Conservation (phyloP, 2,888 invertebrate species). For the Mesorhabditis belari region DNA sequence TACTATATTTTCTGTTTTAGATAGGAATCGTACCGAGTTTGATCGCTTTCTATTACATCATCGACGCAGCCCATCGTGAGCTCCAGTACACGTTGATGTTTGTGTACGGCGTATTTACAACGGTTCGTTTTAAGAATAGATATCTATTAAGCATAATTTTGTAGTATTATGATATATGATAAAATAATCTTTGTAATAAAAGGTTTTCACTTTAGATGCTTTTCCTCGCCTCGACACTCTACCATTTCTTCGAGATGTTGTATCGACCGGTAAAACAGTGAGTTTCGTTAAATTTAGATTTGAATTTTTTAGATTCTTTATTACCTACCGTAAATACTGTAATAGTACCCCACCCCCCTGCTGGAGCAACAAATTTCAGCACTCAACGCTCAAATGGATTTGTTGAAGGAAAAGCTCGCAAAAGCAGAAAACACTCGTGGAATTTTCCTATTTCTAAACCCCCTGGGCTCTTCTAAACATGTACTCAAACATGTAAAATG, state of each 20-base stretch:
- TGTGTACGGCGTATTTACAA: slow-evolving; percentile 44
- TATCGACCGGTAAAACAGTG: slow-evolving; percentile 33
- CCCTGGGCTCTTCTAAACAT: no score
- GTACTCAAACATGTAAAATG: no score
- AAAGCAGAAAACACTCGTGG: no score
- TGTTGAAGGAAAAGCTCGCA: no score
- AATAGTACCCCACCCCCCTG: no score
- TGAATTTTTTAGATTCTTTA: not conserved
- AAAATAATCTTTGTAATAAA: no score
- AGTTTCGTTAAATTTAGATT: slow-evolving; percentile 1
- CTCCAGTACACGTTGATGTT: slow-evolving; percentile 39
- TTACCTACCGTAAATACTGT: no score
- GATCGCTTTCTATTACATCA: slow-evolving; percentile 31
- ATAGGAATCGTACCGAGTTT: slow-evolving; percentile 40
- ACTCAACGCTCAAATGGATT: not conserved
- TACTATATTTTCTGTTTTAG: slow-evolving; percentile 10
- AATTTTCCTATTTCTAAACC: not conserved
- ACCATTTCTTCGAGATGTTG: slow-evolving; percentile 45
- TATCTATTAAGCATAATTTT: not conserved
- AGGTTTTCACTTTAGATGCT: no score
- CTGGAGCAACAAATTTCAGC: slow-evolving; percentile 12
- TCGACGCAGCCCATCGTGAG: slow-evolving; percentile 29
- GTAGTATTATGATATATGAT: not conserved
- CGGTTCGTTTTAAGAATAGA: slow-evolving; percentile 10
- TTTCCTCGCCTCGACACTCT: slow-evolving; percentile 43